Evolutionary conservation across 1,140 invertebrate species (phyloP), one percentile per base, ranked within the genome.

Genomic region (Panagrolaimus sp.): DNA sequence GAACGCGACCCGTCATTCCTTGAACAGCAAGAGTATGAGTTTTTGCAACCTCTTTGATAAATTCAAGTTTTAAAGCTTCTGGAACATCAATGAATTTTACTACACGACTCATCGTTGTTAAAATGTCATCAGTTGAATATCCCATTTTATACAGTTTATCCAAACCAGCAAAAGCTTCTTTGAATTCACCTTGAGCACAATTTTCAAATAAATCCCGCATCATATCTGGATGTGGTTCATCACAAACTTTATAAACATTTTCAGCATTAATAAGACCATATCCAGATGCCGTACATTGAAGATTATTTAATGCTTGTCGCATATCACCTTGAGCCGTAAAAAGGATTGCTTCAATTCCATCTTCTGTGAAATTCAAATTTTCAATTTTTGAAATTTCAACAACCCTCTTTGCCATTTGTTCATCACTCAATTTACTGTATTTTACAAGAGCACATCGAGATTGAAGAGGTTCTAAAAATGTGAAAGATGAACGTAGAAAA

Each of bases 211-310:
- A 97, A 73, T 91, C 89, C 84, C 91, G 91, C 10, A 99, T 89
- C 0, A 95, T 83, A 71, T 96, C 86, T 8, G 96, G 96, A 87
- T 98, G 94, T 0, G 96, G 96, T 84, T 99, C 95, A 86, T 99
- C 96, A 84, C 96, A 99, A 15, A 99, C 94, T 87, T 98, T 98
- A 81, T 98, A 98, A n/a, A 99, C 96, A 88, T 97, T 95, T 80
- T 93, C 90, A 71, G 89, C 89, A 73, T 90, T 94, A 1, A 99
- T 89, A 80, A 91, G 89, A 6, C 89, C 90, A 87, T 96, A 98
- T 28, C 95, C 95, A 85, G 96, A 93, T 52, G 89, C 89, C 0
- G 96, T 98, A 3, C 95, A 95, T 85, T 99, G 96, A 28, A 99
- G 84, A 88, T 99, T 99, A 85, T 99, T 99, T 15, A 99, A 85